A percentile compares a stretch with the other conserved stretches of the same genome.
Conservation (phyloP, 2,113 vertebrate genomes). For the Neolamprologus sp. region DNA sequence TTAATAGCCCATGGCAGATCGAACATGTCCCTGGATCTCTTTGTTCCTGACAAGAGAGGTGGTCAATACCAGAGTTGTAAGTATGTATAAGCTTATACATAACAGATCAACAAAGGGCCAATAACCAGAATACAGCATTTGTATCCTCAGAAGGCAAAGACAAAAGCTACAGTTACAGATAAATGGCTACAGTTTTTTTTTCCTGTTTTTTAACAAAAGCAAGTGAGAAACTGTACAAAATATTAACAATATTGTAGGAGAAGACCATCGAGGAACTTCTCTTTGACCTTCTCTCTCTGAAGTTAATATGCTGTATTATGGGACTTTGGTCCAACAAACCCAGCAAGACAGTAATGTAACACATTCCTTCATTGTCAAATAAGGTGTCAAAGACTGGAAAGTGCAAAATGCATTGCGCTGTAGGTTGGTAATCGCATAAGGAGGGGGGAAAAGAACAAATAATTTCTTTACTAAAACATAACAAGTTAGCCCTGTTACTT, state of each 20-base stretch:
- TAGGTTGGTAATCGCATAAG: neutral
- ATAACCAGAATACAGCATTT: neutral
- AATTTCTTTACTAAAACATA: neutral
- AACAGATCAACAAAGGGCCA: constrained; percentile 6
- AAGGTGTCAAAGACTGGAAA: constrained; percentile 36
- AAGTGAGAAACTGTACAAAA: constrained; percentile 54
- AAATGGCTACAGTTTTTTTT: constrained; percentile 27
- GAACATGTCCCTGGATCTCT: constrained; percentile 46
- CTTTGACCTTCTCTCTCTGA: neutral
- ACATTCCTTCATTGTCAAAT: constrained; percentile 44
- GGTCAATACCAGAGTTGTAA: constrained; percentile 22
- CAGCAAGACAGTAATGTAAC: constrained; percentile 5
- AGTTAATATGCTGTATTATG: neutral
- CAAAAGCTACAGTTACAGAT: constrained; percentile 48
- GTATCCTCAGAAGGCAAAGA: constrained; percentile 31
- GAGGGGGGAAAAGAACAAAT: neutral
- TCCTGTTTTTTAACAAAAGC: constrained; percentile 27
- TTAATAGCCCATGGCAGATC: constrained; percentile 28
- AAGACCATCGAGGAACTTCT: constrained; percentile 10
- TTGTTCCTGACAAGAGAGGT: constrained; percentile 52
- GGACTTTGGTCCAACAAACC: constrained; percentile 45
- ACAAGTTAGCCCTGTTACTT: constrained; percentile 21
- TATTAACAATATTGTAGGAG: constrained; percentile 37
- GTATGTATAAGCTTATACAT: constrained; percentile 17
- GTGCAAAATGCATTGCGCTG: constrained; percentile 38